Percentiles rank a stretch among this genome's conserved stretches.
Evolutionary conservation across 2,797 vertebrate genomes (phyloP).

Genomic region (Yasuhikotakia modesta): DNA sequence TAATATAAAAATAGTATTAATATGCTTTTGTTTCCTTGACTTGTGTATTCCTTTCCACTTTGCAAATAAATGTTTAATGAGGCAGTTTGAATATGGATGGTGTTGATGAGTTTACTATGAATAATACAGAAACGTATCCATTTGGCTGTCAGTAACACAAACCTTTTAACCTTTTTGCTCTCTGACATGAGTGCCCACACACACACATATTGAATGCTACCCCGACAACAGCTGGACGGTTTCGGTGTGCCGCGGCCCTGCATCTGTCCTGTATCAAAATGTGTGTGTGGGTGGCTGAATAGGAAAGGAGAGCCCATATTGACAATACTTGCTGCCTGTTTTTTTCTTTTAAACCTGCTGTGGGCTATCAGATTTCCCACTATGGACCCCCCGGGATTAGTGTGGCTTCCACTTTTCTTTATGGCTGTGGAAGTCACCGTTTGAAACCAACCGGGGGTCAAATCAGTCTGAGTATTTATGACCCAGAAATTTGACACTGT

Average conservation of each 20-base stretch:
- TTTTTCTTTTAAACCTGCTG: slow-evolving; percentile 83
- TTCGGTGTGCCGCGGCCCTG: slow-evolving; percentile 63
- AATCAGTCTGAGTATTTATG: slow-evolving; percentile 99
- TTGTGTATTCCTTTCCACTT: neutral
- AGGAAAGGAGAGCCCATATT: slow-evolving; percentile 79
- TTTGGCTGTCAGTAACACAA: slow-evolving; percentile 71
- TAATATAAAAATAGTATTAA: neutral
- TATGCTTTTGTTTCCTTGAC: neutral
- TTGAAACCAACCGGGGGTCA: slow-evolving; percentile 85
- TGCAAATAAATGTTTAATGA: slow-evolving; percentile 36
- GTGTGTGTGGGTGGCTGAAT: slow-evolving; percentile 60
- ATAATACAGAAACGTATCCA: slow-evolving; percentile 69
- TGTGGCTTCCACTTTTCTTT: slow-evolving; percentile 85
- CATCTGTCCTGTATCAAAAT: slow-evolving; percentile 64
- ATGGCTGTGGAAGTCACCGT: slow-evolving; percentile 89
- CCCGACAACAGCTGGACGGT: slow-evolving; percentile 71
- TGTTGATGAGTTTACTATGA: slow-evolving; percentile 56
- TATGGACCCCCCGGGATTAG: slow-evolving; percentile 85
- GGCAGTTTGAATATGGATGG: slow-evolving; percentile 41
- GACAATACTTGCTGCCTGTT: slow-evolving; percentile 75
- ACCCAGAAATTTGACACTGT: slow-evolving; percentile 94
- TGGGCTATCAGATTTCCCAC: slow-evolving; percentile 85
- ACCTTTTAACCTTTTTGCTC: slow-evolving; percentile 72
- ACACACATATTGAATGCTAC: slow-evolving; percentile 29
- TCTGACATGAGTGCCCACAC: slow-evolving; percentile 37